These are phyloP conservation scores for Cochlearius cochlearius DNA, from an alignment of 2,113 vertebrate genomes.

Conservation along the genomic window DNA sequence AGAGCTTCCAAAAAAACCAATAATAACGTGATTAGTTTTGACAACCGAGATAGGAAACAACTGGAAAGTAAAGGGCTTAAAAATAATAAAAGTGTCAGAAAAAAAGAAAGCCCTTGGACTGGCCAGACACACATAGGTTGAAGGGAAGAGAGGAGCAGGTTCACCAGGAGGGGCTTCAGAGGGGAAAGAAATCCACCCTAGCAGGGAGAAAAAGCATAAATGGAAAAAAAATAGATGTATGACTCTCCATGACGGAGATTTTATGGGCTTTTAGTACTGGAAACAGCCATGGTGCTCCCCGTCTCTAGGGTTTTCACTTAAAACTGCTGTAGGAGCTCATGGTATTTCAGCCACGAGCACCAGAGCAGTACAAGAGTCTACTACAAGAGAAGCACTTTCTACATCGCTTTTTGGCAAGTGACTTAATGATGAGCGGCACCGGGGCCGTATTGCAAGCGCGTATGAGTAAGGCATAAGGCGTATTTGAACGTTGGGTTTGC, in stretches of 20 bases:
- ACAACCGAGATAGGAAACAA: neutral
- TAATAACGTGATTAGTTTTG: neutral
- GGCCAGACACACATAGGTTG: neutral
- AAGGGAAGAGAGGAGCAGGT: neutral
- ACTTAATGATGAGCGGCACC: fast-evolving
- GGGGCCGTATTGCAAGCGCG: fast-evolving
- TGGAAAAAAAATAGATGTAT: neutral
- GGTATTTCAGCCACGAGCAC: neutral
- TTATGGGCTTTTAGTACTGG: neutral
- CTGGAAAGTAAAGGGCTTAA: neutral
- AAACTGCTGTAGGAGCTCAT: neutral
- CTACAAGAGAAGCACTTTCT: neutral
- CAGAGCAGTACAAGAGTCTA: fast-evolving
- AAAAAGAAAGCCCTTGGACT: neutral
- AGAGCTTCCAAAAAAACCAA: neutral
- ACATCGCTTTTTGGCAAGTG: fast-evolving
- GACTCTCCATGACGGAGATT: neutral
- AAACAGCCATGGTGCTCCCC: neutral
- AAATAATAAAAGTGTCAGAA: neutral
- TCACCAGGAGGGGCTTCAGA: neutral
- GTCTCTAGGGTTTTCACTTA: neutral
- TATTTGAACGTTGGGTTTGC: fast-evolving
- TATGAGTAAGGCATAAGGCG: fast-evolving
- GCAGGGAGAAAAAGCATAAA: neutral
- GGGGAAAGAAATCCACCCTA: neutral